Evolutionary conservation across 2,113 vertebrate genomes (phyloP).

Genomic region (Pyrgilauda ruficollis): DNA sequence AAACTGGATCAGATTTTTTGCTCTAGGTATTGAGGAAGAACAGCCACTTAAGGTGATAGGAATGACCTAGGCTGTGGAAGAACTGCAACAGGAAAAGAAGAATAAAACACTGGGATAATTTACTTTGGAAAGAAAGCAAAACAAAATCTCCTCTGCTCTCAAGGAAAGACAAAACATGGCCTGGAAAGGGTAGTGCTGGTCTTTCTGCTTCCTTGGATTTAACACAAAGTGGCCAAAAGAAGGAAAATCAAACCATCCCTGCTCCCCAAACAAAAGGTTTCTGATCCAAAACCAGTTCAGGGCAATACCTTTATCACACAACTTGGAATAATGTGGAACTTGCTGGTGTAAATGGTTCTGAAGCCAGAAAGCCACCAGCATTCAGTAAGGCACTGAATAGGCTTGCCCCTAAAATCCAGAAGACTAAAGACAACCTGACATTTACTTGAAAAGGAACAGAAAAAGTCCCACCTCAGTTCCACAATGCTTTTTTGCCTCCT

Average conservation of each 20-base stretch:
- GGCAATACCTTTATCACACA: background rate
- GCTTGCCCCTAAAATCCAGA: background rate
- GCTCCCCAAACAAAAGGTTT: background rate
- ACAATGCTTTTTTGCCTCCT: background rate
- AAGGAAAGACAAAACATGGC: background rate
- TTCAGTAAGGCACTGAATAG: background rate
- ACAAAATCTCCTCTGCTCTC: background rate
- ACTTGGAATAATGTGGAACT: background rate
- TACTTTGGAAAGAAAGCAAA: background rate
- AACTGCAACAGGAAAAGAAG: background rate
- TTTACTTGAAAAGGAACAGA: conserved; percentile 1
- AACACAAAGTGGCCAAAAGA: background rate
- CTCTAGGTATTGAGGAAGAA: background rate
- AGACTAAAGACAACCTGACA: background rate
- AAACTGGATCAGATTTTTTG: background rate
- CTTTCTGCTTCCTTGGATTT: background rate
- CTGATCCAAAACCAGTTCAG: background rate
- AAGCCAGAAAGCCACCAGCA: background rate
- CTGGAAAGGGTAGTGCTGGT: background rate
- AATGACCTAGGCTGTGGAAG: background rate
- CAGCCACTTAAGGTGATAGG: background rate
- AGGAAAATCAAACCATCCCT: background rate
- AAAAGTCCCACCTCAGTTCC: background rate
- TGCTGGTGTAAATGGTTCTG: background rate
- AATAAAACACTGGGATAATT: background rate